Evolutionary conservation across 2,888 invertebrate species (phyloP), one percentile per base, ranked within the genome.

Genomic region (Ochlodes sylvanus): DNA sequence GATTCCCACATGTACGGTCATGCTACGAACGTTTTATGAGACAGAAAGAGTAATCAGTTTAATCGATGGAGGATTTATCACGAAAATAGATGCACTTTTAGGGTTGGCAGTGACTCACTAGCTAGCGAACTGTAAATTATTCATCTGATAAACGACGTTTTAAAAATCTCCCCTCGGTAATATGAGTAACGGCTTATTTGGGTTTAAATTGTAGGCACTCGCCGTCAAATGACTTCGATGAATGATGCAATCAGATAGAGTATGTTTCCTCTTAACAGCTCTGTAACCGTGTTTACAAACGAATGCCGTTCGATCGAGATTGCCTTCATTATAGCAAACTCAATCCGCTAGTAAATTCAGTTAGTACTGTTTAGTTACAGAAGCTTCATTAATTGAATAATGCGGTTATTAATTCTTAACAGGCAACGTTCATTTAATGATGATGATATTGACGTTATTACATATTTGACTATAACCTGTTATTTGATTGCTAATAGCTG

Each of bases 231-330:
- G 85, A 79, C 76, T 82, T 78, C 88, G 85, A 88, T 87, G 84
- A 87, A 82, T 79, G 82, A 81, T 74, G 85, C 84, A 91, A 92
- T 92, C 86, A 89, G 83, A 86, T 90, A 90, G 88, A 91, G 90
- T 90, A 87, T 84, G 81, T 82, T 77, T 77, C 76, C 79, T 75
- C 77, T 82, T 82, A 82, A 84, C 81, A 78, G 76, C 79, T 72
- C 77, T 69, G 70, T 68, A 64, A 82, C 75, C 74, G 73, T 77
- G 77, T 80, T 82, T 77, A 77, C 81, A 78, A 79, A 79, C 75
- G 76, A 73, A 77, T 73, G 72, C 66, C 70, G 71, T 71, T 75
- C 69, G 68, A 72, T 73, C 74, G 69, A 70, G 72, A 76, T 76
- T 77, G 73, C 72, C 70, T 58, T 70, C 72, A 72, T 77, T 75